Evolutionary conservation across 2,113 vertebrate species (phyloP).

Genomic region (Lepisosteus osseus): DNA sequence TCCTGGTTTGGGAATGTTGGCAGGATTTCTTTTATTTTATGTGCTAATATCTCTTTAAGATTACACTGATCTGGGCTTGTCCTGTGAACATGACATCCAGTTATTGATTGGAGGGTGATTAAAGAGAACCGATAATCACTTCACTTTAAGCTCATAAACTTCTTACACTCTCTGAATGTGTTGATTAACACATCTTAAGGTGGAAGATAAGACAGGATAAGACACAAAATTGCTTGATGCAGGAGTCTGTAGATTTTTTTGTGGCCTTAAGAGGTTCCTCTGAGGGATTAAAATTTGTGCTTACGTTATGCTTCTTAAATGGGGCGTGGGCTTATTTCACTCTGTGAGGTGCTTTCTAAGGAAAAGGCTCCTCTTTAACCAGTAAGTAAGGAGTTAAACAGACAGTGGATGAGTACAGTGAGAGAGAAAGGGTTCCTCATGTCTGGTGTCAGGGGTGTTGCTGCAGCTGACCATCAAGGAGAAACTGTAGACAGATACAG

Average conservation of each 20-base stretch:
- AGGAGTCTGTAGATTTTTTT: constrained; percentile 70
- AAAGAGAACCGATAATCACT: constrained; percentile 68
- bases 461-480: neutral
- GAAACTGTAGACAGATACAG: neutral
- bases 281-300: constrained; percentile 40
- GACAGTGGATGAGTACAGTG: no score
- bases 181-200: constrained; percentile 82
- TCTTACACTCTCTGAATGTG: constrained; percentile 79
- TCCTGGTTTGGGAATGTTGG: neutral
- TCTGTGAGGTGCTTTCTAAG: constrained; percentile 17
- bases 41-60: constrained; percentile 23
- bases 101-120: constrained; percentile 54
- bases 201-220: constrained; percentile 81
- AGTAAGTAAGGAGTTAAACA: no score
- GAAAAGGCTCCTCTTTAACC: neutral
- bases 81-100: constrained; percentile 51
- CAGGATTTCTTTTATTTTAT: neutral
- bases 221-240: constrained; percentile 72
- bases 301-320: constrained; percentile 56
- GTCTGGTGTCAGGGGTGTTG: neutral
- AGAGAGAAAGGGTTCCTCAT: no score
- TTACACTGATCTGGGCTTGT: constrained; percentile 36
- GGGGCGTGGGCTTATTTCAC: constrained; percentile 28
- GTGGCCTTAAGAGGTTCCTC: constrained; percentile 33
- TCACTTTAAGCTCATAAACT: constrained; percentile 84